Base-by-base conservation (phyloP, 2,888 invertebrate species). In the Gastrophysa polygoni region DNA sequence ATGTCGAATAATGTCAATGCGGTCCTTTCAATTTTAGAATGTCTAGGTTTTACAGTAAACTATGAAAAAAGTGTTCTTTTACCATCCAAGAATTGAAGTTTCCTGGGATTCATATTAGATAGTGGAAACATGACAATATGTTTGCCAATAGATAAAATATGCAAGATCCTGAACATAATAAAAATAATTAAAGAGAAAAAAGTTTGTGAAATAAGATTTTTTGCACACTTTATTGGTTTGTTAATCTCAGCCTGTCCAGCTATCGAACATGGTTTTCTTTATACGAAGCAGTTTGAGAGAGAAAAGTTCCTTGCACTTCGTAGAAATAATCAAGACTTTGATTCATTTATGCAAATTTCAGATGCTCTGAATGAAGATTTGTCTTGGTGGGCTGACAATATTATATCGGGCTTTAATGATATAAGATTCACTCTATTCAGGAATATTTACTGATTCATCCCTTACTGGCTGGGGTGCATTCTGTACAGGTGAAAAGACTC, bases 211-310 rank as follows among this genome's bases (percentile, higher is more conserved):
- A 51, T 58, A 4, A 20, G 58, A 18, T 14, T 14, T 43, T 58
- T 58, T 51, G 58, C 58, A 16, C 58, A 58, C 14, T 49, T 68
- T 29, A 34, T 68, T 14, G 70, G 70, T 2, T 20, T 49, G 16
- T 51, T 75, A 20, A 59, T 66, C 1, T 67, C 74, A 2, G 69
- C 67, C 29, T 75, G 73, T 32, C 74, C 73, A 18, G 74, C 71
- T 1, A 57, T 74, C 4, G 67, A 72, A 47, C 74, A 76, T 48
- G 72, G 73, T 3, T 73, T 68, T 67, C 59, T 76, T 4, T 71
- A 75, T 17, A 74, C 75, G 0, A 74, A 75, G 57, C n/a, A 59
- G 18, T 50, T 67, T n/a, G 63, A 69, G 57, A 49, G 66, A 24
- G 46, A 58, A 43, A 62, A 63, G 57, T 59, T 57, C 56, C 29